Evolutionary conservation across 2,888 invertebrate genomes (phyloP).

Genomic region (Trachelus troglodyta): DNA sequence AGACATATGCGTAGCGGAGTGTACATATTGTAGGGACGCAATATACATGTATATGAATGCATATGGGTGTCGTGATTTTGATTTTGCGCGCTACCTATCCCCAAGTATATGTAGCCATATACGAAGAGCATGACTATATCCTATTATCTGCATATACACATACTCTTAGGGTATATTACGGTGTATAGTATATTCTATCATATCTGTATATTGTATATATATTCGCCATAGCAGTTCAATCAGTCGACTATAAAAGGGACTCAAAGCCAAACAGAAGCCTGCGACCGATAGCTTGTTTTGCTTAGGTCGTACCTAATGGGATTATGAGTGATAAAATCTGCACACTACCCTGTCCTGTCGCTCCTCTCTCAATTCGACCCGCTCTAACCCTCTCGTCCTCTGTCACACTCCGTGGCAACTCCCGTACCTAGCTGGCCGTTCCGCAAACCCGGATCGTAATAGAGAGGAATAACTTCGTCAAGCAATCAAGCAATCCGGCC

Average conservation of each 20-base stretch:
- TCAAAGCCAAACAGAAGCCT: conserved; percentile 19
- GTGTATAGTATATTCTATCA: background rate
- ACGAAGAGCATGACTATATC: too few species aligned
- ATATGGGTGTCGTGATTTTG: conserved; percentile 23
- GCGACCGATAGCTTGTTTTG: conserved; percentile 5
- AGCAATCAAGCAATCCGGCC: background rate
- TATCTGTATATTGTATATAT: background rate
- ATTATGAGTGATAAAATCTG: conserved; percentile 13
- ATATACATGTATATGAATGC: background rate
- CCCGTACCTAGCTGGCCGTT: background rate
- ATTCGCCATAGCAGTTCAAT: conserved; percentile 12
- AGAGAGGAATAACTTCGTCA: conserved; percentile 2
- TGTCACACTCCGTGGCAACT: background rate
- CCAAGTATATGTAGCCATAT: too few species aligned
- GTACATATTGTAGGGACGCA: background rate
- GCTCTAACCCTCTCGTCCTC: background rate
- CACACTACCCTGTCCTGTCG: background rate
- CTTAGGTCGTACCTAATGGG: conserved; percentile 17
- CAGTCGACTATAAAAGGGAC: conserved; percentile 23
- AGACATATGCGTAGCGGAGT: background rate
- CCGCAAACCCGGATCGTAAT: conserved; percentile 5
- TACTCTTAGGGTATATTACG: background rate
- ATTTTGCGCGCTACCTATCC: conserved; percentile 22
- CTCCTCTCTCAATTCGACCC: background rate
- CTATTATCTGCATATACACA: background rate